Conservation (phyloP, 2,113 vertebrate genomes). For the Tringa solitaria region DNA sequence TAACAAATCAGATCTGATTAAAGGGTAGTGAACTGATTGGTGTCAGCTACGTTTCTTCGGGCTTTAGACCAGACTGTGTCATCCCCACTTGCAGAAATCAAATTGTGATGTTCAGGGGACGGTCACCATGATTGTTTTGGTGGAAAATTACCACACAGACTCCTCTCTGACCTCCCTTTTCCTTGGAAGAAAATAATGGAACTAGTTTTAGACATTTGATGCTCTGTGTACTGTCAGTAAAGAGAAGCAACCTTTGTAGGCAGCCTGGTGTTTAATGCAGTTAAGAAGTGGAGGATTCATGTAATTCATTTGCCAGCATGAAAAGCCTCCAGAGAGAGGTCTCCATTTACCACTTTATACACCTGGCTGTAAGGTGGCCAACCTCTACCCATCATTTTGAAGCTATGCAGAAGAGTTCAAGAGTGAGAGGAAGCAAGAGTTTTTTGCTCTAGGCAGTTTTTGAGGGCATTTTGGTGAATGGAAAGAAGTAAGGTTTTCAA, state of each 20-base stretch:
- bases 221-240: neutral
- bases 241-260: neutral
- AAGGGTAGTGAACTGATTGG: neutral
- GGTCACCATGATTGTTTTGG: neutral
- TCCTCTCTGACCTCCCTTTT: neutral
- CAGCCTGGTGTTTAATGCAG: neutral
- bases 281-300: neutral
- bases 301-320: neutral
- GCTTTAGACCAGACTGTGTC: neutral
- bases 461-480: neutral
- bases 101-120: neutral
- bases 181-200: neutral
- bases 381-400: neutral
- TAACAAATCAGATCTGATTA: neutral
- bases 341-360: neutral
- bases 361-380: neutral
- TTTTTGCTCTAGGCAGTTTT: neutral
- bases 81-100: neutral
- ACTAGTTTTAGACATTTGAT: neutral
- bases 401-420: neutral
- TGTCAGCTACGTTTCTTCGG: neutral
- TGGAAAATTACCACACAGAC: neutral
- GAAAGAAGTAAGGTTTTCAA: neutral
- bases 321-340: neutral
- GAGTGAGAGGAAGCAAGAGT: neutral